Evolutionary conservation across 2,888 invertebrate genomes (phyloP).

Genomic region (Acheta domesticus): DNA sequence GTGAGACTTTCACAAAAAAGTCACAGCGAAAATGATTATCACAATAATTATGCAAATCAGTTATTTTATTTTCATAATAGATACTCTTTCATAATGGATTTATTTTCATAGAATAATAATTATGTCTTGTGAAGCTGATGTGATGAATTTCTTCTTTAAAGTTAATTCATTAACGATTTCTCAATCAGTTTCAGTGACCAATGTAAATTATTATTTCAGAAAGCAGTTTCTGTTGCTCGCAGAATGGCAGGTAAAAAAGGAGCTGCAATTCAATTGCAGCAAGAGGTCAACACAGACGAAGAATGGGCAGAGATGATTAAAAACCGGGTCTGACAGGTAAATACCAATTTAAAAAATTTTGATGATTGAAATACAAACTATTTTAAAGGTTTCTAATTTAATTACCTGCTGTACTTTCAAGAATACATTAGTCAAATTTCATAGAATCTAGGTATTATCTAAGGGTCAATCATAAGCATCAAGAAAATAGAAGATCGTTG

Average conservation of each 20-base stretch:
- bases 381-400: background rate
- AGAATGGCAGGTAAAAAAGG: constrained; percentile 65
- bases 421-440: too few species aligned
- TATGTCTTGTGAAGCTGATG: background rate
- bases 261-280: constrained; percentile 70
- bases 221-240: constrained; percentile 32
- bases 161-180: background rate
- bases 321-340: constrained; percentile 71
- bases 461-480: too few species aligned
- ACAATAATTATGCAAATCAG: too few species aligned
- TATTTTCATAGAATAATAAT: background rate
- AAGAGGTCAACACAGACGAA: constrained; percentile 77
- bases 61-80: too few species aligned
- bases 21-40: too few species aligned
- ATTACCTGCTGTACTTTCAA: too few species aligned
- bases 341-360: background rate
- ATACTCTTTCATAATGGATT: too few species aligned
- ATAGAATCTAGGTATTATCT: too few species aligned
- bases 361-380: background rate
- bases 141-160: background rate
- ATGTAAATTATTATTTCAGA: constrained; percentile 18
- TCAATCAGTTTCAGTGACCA: too few species aligned
- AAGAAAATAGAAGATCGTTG: too few species aligned
- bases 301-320: constrained; percentile 78
- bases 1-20: background rate